Evolutionary conservation across 2,888 invertebrate genomes (phyloP).

Genomic region (Luffia ferchaultella): DNA sequence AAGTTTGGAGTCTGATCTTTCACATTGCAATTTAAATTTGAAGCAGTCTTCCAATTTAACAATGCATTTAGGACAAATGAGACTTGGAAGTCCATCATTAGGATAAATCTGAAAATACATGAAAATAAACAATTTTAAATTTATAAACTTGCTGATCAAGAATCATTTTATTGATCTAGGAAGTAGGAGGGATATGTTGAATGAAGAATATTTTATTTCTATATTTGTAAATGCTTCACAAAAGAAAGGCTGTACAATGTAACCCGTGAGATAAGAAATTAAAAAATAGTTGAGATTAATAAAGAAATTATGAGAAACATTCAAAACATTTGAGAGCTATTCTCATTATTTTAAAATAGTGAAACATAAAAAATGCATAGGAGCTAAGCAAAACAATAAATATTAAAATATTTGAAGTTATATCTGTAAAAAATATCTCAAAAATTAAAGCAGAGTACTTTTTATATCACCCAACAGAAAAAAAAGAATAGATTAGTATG

Average conservation of each 20-base stretch:
- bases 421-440: not conserved
- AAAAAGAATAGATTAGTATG: too few species aligned
- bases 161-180: too few species aligned
- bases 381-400: not conserved
- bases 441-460: too few species aligned
- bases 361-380: not conserved
- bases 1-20: slow-evolving; percentile 33
- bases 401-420: not conserved
- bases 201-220: too few species aligned
- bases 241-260: too few species aligned
- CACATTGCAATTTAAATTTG: slow-evolving; percentile 25
- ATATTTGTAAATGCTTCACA: too few species aligned
- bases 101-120: slow-evolving; percentile 31
- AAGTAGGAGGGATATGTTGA: too few species aligned
- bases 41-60: slow-evolving; percentile 33
- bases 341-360: not conserved
- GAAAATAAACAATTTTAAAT: slow-evolving; percentile 7
- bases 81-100: slow-evolving; percentile 38
- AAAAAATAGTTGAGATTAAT: too few species aligned
- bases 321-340: slow-evolving; percentile 8
- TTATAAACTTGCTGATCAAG: too few species aligned
- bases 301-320: too few species aligned
- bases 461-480: too few species aligned
- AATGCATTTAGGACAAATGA: slow-evolving; percentile 38
- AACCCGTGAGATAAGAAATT: too few species aligned